These are phyloP conservation scores for Cabera pusaria DNA, from an alignment of 2,888 invertebrate species.

Conservation along the genomic window DNA sequence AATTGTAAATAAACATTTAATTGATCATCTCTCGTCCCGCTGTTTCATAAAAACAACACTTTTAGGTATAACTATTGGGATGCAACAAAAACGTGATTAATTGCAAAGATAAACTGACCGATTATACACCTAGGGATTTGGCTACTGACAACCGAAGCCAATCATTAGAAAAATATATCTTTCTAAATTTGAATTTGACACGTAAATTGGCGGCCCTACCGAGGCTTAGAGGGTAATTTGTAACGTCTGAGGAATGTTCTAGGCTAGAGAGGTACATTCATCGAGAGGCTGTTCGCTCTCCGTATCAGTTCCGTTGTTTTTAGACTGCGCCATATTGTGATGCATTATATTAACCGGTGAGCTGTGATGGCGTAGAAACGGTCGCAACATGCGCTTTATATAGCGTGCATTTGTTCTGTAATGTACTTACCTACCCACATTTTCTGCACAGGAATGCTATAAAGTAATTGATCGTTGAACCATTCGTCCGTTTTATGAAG, in stretches of 20 bases:
- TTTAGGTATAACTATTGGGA: slow-evolving; percentile 4
- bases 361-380: slow-evolving; percentile 39
- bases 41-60: neutral
- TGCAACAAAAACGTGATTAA: slow-evolving; percentile 26
- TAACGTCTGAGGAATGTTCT: slow-evolving; percentile 41
- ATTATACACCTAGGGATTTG: slow-evolving; percentile 18
- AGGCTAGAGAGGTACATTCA: slow-evolving; percentile 66
- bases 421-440: slow-evolving; percentile 31
- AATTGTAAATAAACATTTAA: slow-evolving; percentile 8
- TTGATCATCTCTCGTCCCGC: slow-evolving; percentile 2
- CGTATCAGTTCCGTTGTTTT: slow-evolving; percentile 53
- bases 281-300: slow-evolving; percentile 51
- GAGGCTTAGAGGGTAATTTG: slow-evolving; percentile 36
- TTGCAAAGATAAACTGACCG: slow-evolving; percentile 22
- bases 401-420: too few species aligned
- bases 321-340: slow-evolving; percentile 56
- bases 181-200: slow-evolving; percentile 27
- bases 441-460: slow-evolving; percentile 3
- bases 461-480: slow-evolving; percentile 7
- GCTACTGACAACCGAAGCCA: slow-evolving; percentile 17
- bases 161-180: slow-evolving; percentile 22
- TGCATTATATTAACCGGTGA: slow-evolving; percentile 66
- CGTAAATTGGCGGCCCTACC: slow-evolving; percentile 48
- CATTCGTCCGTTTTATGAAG: neutral
- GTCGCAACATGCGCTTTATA: slow-evolving; percentile 46